A percentile compares a stretch with the other conserved stretches of the same genome.
Evolutionary conservation across 2,113 vertebrate genomes (phyloP).

Genomic region (Poeciliopsis retropinna): DNA sequence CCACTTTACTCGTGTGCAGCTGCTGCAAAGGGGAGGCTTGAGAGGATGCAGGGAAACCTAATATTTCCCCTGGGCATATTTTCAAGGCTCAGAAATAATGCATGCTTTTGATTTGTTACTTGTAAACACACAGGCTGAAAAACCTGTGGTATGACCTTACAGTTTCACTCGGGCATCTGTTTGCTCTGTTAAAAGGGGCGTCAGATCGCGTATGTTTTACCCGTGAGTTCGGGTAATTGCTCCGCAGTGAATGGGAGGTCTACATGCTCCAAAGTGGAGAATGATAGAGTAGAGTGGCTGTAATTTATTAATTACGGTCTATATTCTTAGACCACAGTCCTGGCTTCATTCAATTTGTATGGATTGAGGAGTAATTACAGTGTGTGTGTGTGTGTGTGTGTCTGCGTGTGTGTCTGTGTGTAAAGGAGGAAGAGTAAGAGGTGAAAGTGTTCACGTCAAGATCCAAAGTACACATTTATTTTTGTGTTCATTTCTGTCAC

Average conservation of each 20-base stretch:
- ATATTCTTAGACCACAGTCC: slow-evolving; percentile 73
- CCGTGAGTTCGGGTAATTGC: slow-evolving; percentile 59
- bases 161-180: slow-evolving; percentile 55
- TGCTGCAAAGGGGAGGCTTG: slow-evolving; percentile 63
- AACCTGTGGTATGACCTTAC: slow-evolving; percentile 59
- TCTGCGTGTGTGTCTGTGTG: slow-evolving; percentile 35
- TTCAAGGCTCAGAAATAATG: slow-evolving; percentile 75
- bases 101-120: slow-evolving; percentile 80
- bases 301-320: slow-evolving; percentile 81
- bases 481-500: slow-evolving; percentile 44
- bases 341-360: slow-evolving; percentile 78
- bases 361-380: slow-evolving; percentile 72
- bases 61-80: slow-evolving; percentile 74
- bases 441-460: slow-evolving; percentile 50
- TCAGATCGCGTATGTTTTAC: slow-evolving; percentile 56
- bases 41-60: slow-evolving; percentile 51
- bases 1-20: slow-evolving; percentile 52
- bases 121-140: slow-evolving; percentile 70
- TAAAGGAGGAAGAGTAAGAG: slow-evolving; percentile 14
- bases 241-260: slow-evolving; percentile 59
- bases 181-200: slow-evolving; percentile 49
- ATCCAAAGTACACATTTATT: slow-evolving; percentile 55
- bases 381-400: slow-evolving; percentile 39
- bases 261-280: slow-evolving; percentile 71
- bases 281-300: slow-evolving; percentile 75